Evolutionary conservation across 2,888 invertebrate genomes (phyloP), one percentile per base, ranked within the genome.

Genomic region (Mantis religiosa): DNA sequence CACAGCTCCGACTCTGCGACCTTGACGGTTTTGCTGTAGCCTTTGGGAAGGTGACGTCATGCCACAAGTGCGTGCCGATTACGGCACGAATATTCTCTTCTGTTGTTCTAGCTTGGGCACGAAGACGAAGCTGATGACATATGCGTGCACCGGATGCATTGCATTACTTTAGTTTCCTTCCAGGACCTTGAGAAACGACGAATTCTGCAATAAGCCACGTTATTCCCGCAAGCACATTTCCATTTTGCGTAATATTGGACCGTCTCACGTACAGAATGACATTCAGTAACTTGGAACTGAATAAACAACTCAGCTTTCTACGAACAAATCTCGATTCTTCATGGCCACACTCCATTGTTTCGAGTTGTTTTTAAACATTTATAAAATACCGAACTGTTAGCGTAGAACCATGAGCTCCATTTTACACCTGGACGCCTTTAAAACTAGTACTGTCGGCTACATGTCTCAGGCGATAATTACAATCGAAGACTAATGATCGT

Each of bases 1-100:
- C 82, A 87, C 82, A 87, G 87, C 34, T 82, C 82, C 34, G 71
- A 87, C n/a, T 34, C 41, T 34, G 34, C 82, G 87, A 82, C 87
- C 87, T 87, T 87, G 87, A 87, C 87, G 87, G 82, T 34, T 87
- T 81, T 82, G 87, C 82, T 82, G 81, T 82, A 87, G 87, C 87
- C 87, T 87, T 41, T 82, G 28, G 82, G 54, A 27, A 30, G 82
- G 41, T 87, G 87, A 87, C 87, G 87, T 87, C 87, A 87, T 87
- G 54, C 3, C 12, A 34, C 3, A 82, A 82, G 82, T 34, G 82
- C 87, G 87, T 87, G 87, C 34, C 84, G 84, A 34, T 84, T 84
- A 28, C 84, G 15, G 84, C 84, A 84, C 30, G 84, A 84, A 25
- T 41, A 12, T 41, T 71, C 54, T 71, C 2, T 6, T 34, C 20